A percentile compares a stretch with the other conserved stretches of the same genome.
Conservation (phyloP, 2,113 vertebrate genomes). For the Microcebus griseorufus region DNA sequence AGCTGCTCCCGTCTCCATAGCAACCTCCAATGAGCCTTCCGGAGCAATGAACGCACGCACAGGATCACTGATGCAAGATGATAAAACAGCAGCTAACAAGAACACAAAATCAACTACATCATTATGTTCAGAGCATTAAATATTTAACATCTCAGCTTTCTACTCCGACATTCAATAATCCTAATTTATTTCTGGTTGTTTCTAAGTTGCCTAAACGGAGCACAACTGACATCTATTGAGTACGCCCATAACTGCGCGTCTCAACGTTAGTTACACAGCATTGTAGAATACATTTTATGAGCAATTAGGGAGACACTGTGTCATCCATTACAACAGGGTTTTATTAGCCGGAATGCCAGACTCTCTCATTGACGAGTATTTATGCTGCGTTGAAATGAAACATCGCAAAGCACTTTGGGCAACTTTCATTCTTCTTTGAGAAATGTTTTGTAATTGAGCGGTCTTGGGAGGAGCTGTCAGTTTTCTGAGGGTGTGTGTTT, state of each 20-base stretch:
- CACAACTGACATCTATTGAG: slow-evolving; percentile 26
- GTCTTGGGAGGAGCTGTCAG: not conserved
- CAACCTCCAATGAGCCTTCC: slow-evolving; percentile 48
- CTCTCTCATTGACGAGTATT: not conserved
- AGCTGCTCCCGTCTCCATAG: slow-evolving; percentile 65
- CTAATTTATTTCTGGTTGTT: not conserved
- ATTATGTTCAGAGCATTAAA: not conserved
- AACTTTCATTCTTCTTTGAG: not conserved
- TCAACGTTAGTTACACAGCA: not conserved
- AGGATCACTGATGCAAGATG: slow-evolving; percentile 45
- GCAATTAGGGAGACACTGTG: not conserved
- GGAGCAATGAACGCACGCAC: not conserved
- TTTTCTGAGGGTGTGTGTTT: not conserved
- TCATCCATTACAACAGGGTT: not conserved
- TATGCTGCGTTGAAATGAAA: not conserved
- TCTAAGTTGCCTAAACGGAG: not conserved
- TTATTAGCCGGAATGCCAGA: not conserved
- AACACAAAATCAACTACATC: not conserved
- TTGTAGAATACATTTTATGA: not conserved
- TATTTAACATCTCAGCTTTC: not conserved
- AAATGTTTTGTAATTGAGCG: not conserved
- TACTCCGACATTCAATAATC: not conserved
- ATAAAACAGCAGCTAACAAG: not conserved
- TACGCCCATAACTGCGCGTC: rapidly evolving
- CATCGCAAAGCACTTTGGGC: not conserved